These are phyloP conservation scores for Meda fulgida DNA, from an alignment of 2,797 vertebrate species.

Conservation along the genomic window DNA sequence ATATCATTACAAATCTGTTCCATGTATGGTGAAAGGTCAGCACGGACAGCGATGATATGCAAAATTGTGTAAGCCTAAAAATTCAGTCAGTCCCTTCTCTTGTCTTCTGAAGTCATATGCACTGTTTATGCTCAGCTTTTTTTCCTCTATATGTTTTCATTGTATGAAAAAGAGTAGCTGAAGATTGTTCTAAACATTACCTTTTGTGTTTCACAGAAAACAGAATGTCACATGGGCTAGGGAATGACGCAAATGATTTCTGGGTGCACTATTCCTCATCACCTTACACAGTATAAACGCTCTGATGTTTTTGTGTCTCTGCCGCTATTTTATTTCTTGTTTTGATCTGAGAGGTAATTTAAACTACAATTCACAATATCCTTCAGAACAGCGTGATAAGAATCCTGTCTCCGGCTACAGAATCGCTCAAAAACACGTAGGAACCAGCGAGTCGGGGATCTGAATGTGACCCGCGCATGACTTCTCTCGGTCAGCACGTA, in stretches of 20 bases:
- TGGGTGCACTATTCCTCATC: background rate
- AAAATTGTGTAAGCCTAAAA: background rate
- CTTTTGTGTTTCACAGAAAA: background rate
- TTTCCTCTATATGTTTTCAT: background rate
- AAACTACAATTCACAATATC: conserved; percentile 31
- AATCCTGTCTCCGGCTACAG: conserved; percentile 30
- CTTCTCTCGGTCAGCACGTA: conserved; percentile 64
- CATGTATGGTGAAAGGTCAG: background rate
- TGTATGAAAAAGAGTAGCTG: background rate
- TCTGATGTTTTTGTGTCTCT: background rate
- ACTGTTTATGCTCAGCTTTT: background rate
- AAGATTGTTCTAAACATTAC: background rate
- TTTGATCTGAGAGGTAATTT: conserved; percentile 16
- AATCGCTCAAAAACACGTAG: conserved; percentile 22
- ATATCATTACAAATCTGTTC: background rate
- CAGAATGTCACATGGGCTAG: too few species aligned
- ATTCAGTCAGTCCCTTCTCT: background rate
- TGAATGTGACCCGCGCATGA: conserved; percentile 32
- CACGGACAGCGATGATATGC: background rate
- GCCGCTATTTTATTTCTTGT: background rate
- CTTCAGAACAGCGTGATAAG: conserved; percentile 17
- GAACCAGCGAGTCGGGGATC: conserved; percentile 11
- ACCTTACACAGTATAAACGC: background rate
- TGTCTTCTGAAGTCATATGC: background rate
- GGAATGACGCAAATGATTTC: background rate